These are phyloP conservation scores for Chaetodon auriga DNA, from an alignment of 2,113 vertebrate species.

Conservation along the genomic window DNA sequence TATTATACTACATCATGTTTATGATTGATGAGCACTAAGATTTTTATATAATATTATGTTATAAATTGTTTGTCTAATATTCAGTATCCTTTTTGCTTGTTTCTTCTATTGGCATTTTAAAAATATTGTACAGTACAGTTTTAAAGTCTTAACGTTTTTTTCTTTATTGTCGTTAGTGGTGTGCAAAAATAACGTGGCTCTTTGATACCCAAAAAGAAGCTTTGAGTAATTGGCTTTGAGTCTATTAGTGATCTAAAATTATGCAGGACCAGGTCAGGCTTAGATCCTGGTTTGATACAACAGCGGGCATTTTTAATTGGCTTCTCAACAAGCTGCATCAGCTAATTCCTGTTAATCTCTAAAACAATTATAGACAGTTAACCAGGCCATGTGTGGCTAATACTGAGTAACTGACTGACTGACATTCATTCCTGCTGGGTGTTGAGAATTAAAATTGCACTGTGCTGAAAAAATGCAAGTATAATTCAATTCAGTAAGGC, in stretches of 20 bases:
- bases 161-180: neutral
- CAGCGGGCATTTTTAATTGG: neutral
- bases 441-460: neutral
- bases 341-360: neutral
- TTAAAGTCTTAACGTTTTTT: neutral
- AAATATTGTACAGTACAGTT: neutral
- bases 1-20: neutral
- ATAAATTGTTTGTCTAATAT: neutral
- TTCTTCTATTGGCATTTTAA: neutral
- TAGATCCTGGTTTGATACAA: neutral
- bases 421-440: neutral
- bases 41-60: too few relatives aligned
- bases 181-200: neutral
- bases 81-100: neutral
- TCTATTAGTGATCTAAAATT: neutral
- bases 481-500: neutral
- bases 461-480: neutral
- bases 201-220: neutral
- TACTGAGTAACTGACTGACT: neutral
- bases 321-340: conserved; percentile 1
- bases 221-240: neutral
- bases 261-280: neutral
- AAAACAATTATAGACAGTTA: neutral
- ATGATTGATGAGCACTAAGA: neutral
- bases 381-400: neutral